Base-by-base conservation (phyloP, 2,113 vertebrate genomes). In the Daubentonia madagascariensis region DNA sequence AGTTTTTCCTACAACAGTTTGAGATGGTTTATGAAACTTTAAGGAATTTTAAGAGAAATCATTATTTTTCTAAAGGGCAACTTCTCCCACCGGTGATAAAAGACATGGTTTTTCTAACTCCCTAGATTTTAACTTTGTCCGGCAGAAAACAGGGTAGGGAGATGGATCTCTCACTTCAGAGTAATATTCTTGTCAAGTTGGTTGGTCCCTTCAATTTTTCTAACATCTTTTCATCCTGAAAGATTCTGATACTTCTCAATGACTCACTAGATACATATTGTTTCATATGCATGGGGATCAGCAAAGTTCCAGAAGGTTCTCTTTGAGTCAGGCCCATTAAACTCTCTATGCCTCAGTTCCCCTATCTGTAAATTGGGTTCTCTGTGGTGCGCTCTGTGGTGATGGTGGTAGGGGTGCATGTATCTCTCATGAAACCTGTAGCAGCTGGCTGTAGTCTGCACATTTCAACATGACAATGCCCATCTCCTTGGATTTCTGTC, bases 11-110 rank as follows among this genome's bases (percentile, higher is more conserved):
- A 76, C 81, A 94, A 93, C 10, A 3, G 37, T 96, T 97, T 93
- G 89, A 97, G 52, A 91, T 89, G 35, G 67, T 10, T 7, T 59
- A 81, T 97, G 32, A 72, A 98, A 97, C 81, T 89, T 91, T 72
- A 81, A 96, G 83, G 61, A 23, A 80, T 94, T 86, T 97, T 72
- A 96, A 93, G 28, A 90, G 65, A 86, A 32, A 57, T 85, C 57
- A 37, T 94, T 61, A 12, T 40, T 96, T 98, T 93, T 95, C 57
- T 85, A 91, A 94, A 96, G 92, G 83, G 52, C 73, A 88, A 2
- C 88, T 87, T 97, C 91, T 50, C 75, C 48, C 75, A 70, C 80
- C 43, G 95, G 50, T 94, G 75, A 96, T 89, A 87, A 96, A 78
- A 65, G 43, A 37, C 72, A 35, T n/a, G 75, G 14, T 67, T 94